Evolutionary conservation across 2,113 vertebrate genomes (phyloP).

Genomic region (Tragelaphus strepsiceros): DNA sequence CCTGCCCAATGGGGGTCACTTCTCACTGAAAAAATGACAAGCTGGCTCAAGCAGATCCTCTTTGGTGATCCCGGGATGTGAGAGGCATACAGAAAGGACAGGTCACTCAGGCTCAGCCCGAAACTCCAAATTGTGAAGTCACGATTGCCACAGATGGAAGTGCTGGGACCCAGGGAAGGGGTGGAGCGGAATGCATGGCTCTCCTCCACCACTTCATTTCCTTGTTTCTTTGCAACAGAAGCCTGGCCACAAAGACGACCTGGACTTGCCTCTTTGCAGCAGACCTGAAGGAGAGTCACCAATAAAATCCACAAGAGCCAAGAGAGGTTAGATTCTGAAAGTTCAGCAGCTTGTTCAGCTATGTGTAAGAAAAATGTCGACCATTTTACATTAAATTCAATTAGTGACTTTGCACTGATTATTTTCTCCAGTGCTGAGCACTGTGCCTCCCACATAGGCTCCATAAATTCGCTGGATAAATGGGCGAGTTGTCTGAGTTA

Average conservation of each 20-base stretch:
- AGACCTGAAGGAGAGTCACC: background rate
- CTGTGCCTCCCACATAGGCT: background rate
- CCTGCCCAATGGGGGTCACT: background rate
- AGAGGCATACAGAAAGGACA: background rate
- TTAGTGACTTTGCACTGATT: background rate
- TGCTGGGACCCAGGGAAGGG: background rate
- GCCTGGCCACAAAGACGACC: background rate
- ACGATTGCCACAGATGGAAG: background rate
- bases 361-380: background rate
- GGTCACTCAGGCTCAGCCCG: background rate
- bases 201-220: background rate
- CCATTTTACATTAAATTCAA: background rate
- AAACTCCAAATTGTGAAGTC: background rate
- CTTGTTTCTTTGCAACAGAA: background rate
- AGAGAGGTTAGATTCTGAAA: background rate
- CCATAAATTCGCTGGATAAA: background rate
- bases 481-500: background rate
- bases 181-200: rapidly evolving
- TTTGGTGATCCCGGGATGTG: background rate
- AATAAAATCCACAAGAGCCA: background rate
- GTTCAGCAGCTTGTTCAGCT: background rate
- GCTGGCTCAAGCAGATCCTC: background rate
- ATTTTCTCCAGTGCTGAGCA: background rate
- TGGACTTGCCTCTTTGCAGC: background rate
- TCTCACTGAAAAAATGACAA: background rate